A percentile compares a stretch with the other conserved stretches of the same genome.
These are phyloP conservation scores for Galeopsomyia nigrocyanea DNA, from an alignment of 2,888 invertebrate species.

Conservation along the genomic window DNA sequence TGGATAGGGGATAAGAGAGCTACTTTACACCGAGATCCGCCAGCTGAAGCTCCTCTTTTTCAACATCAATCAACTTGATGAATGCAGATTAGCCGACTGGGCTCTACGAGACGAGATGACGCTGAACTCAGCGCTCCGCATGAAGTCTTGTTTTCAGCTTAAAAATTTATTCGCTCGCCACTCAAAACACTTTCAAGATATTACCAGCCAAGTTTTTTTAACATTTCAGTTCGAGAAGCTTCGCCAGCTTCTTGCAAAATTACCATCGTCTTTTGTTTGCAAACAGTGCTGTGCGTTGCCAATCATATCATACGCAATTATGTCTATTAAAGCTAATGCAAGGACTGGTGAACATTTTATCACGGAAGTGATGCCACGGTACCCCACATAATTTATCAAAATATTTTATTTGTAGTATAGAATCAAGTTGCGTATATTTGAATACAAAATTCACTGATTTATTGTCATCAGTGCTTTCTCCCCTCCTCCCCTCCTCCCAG, in stretches of 20 bases:
- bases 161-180: conserved; percentile 19
- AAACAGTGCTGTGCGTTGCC: too few species aligned
- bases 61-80: conserved; percentile 37
- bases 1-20: background rate
- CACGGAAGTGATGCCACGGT: too few species aligned
- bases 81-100: conserved; percentile 33
- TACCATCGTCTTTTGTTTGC: background rate
- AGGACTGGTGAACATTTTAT: too few species aligned
- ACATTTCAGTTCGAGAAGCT: background rate
- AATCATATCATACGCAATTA: too few species aligned
- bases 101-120: background rate
- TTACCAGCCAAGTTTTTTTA: conserved; percentile 8
- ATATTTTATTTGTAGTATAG: too few species aligned
- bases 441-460: too few species aligned
- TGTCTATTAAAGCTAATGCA: too few species aligned
- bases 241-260: conserved; percentile 5
- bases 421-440: too few species aligned
- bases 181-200: conserved; percentile 7
- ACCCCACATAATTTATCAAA: too few species aligned
- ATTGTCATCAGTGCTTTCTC: too few species aligned
- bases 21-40: background rate
- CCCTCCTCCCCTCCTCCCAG: too few species aligned
- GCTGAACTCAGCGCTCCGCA: background rate
- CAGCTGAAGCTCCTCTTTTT: conserved; percentile 18
- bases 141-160: conserved; percentile 18